Base-by-base conservation (phyloP, 1,140 invertebrate genomes). In the Neodiprion fabricii region DNA sequence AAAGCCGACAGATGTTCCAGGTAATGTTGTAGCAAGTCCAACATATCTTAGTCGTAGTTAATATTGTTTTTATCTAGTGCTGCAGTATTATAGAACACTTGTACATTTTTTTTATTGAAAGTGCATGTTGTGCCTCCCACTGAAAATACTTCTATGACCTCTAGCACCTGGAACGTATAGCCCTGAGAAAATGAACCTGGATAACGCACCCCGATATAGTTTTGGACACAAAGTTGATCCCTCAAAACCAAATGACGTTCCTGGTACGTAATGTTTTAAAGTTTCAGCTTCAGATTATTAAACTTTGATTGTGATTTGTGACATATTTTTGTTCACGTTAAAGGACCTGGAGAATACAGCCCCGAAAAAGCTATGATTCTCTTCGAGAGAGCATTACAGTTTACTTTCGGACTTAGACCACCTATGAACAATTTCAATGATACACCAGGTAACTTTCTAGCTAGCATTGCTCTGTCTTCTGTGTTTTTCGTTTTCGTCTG, bases 151-250 rank as follows among this genome's bases (percentile, higher is more conserved):
- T 21, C 14, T 61, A 11, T 61, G 65, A 70, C 12, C 66, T 17
- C 4, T 85, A 86, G 91, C 88, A 77, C 91, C 91, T 72, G 90
- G 90, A 77, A 87, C 87, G 5, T 91, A 91, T 67, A 81, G 77
- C 12, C 89, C 91, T 2, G 93, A 93, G 78, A 92, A 92, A 81
- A 89, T 91, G 47, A 90, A 93, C 49, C 85, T 91, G 74, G 91
- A 92, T 79, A 90, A 88, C 77, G 89, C 91, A 72, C 91, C 91
- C 23, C 82, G 89, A 70, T 92, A 91, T 79, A 91, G 91, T 48
- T 91, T 93, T 77, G 89, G 90, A 61, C 84, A 89, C 71, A 91
- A 90, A 76, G 88, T 88, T 2, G 89, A 89, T 53, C 72, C 85
- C 1, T 86, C 87, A 66, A 90, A 89, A 70, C 79, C 84, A 9